Evolutionary conservation across 2,113 vertebrate species (phyloP).

Genomic region (Butorides virescens): DNA sequence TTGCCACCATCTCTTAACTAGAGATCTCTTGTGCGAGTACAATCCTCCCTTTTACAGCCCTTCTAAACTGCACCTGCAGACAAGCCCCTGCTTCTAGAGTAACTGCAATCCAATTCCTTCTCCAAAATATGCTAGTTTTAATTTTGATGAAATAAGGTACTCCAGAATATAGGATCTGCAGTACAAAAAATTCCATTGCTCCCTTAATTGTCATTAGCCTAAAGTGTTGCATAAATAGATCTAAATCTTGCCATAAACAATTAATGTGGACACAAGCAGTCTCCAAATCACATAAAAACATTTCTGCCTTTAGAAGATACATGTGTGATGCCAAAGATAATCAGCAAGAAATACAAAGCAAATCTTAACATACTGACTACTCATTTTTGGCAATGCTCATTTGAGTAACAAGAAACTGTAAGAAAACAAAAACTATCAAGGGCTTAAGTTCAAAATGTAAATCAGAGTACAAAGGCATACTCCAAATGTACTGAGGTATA

Average conservation of each 20-base stretch:
- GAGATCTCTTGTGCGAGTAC: neutral
- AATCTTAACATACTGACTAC: neutral
- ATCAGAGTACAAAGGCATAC: neutral
- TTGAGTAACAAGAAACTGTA: neutral
- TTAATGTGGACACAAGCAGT: neutral
- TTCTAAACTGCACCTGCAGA: neutral
- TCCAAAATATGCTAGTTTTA: neutral
- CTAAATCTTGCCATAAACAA: neutral
- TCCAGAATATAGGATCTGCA: neutral
- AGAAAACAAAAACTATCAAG: neutral
- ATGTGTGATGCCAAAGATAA: neutral
- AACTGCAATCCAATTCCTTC: neutral
- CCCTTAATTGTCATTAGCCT: neutral
- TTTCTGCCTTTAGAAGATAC: neutral
- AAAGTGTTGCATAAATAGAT: neutral
- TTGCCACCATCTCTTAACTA: neutral
- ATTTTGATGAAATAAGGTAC: neutral
- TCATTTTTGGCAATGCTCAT: neutral
- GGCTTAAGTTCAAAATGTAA: neutral
- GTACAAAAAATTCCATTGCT: neutral
- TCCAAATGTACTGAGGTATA: neutral
- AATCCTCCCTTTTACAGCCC: neutral
- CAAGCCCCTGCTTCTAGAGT: neutral
- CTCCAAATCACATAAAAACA: neutral
- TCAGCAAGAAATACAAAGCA: neutral